Conservation (phyloP, 2,113 vertebrate species). For the Eudorcas thomsonii region DNA sequence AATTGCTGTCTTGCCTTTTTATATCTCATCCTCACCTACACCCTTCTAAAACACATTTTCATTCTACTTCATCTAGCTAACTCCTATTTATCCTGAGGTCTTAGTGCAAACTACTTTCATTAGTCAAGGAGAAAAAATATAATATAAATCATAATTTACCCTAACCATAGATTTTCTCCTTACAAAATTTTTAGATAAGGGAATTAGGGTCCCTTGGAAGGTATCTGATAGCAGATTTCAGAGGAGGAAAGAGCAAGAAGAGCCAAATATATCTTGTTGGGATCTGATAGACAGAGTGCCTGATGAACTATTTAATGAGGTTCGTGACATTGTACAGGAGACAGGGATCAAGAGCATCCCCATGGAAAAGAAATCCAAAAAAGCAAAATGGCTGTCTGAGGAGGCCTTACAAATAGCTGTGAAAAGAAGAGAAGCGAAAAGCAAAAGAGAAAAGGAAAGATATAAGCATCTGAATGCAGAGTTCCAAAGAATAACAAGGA, state of each 20-base stretch:
- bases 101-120: background rate
- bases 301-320: no score
- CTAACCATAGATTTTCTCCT: background rate
- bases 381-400: no score
- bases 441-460: no score
- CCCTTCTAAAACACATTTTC: background rate
- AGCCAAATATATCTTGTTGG: background rate
- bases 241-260: background rate
- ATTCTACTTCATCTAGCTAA: background rate
- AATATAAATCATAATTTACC: background rate
- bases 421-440: no score
- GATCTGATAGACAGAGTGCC: no score
- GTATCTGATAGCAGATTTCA: background rate
- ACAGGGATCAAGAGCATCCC: no score
- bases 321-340: no score
- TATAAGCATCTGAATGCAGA: no score
- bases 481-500: no score
- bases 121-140: background rate
- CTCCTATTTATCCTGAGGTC: background rate
- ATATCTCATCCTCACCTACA: background rate
- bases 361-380: no score
- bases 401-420: no score
- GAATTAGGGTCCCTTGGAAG: background rate
- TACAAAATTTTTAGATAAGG: background rate
- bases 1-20: background rate